These are phyloP conservation scores for Sparus aurata DNA, from an alignment of 2,797 vertebrate species.

Conservation along the genomic window DNA sequence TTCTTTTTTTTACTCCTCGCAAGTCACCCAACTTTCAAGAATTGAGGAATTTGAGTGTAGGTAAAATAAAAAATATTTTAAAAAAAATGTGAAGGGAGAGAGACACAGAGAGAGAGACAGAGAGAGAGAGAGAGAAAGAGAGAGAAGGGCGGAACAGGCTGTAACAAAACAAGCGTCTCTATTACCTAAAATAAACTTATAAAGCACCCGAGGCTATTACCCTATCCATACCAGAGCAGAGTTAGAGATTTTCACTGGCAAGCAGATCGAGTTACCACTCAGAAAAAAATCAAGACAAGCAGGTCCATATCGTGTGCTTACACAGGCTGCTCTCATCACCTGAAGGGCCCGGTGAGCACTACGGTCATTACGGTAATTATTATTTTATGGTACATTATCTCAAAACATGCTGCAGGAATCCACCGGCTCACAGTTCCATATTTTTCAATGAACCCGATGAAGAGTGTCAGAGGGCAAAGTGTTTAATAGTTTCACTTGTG, in stretches of 20 bases:
- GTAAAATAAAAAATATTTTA: constrained; percentile 66
- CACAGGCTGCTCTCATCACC: constrained; percentile 82
- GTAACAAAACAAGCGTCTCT: constrained; percentile 92
- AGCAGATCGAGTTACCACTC: constrained; percentile 80
- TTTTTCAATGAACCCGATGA: constrained; percentile 40
- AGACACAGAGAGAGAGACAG: neutral
- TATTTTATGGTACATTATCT: constrained; percentile 77
- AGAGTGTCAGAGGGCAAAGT: constrained; percentile 57
- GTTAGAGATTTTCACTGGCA: constrained; percentile 78
- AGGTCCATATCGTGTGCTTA: constrained; percentile 77
- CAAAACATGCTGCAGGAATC: constrained; percentile 63
- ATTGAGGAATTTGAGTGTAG: constrained; percentile 71
- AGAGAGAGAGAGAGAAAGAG: constrained; percentile 17
- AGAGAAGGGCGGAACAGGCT: constrained; percentile 80
- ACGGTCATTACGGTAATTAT: constrained; percentile 75
- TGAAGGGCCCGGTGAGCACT: constrained; percentile 66
- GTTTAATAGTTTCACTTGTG: constrained; percentile 52
- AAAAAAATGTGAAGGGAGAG: too few species aligned
- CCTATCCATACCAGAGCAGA: constrained; percentile 82
- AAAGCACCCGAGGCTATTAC: constrained; percentile 91
- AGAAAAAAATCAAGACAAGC: constrained; percentile 80
- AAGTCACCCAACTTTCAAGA: constrained; percentile 22
- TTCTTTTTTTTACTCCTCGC: too few species aligned
- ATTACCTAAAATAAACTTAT: constrained; percentile 94
- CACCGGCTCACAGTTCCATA: constrained; percentile 40